phyloP scores from a whole-genome alignment of 2,888 invertebrate genomes.

The Hyposoter didymator region DNA sequence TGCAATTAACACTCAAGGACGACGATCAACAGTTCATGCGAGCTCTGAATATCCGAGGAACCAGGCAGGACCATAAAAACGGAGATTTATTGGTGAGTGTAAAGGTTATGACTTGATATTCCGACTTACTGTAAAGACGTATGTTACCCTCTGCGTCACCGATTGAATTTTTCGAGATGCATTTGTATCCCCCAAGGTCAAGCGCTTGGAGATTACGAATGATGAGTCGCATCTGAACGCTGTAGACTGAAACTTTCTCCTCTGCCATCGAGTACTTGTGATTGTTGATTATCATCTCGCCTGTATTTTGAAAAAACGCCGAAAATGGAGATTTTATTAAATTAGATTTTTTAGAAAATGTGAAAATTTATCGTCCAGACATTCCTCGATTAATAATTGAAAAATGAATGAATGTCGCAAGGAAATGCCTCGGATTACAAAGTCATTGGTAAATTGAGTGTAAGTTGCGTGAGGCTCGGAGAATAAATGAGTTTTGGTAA shows the following conservation, averaged over 20 bases:
- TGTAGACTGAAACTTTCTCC: conserved; percentile 92
- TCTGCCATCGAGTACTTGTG: conserved; percentile 94
- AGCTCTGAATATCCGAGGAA: no score
- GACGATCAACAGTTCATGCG: no score
- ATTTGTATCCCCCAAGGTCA: conserved; percentile 95
- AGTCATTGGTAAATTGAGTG: neutral
- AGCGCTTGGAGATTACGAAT: conserved; percentile 90
- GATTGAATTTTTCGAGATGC: conserved; percentile 96
- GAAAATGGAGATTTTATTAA: no score
- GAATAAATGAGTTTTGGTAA: conserved; percentile 14
- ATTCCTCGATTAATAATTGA: neutral
- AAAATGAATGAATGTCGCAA: neutral
- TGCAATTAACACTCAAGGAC: no score
- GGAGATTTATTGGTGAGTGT: no score
- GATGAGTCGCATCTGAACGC: conserved; percentile 93
- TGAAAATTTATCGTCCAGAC: neutral
- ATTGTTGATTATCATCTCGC: conserved; percentile 96
- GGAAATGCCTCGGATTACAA: neutral
- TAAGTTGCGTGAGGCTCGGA: neutral
- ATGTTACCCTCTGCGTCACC: conserved; percentile 96
- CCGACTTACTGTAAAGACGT: conserved; percentile 92
- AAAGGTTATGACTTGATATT: neutral
- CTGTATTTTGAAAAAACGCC: conserved; percentile 83
- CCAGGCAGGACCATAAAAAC: no score
- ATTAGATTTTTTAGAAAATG: no score